phyloP scores from a whole-genome alignment of 2,113 vertebrate species.

The Trogon surrucura region DNA sequence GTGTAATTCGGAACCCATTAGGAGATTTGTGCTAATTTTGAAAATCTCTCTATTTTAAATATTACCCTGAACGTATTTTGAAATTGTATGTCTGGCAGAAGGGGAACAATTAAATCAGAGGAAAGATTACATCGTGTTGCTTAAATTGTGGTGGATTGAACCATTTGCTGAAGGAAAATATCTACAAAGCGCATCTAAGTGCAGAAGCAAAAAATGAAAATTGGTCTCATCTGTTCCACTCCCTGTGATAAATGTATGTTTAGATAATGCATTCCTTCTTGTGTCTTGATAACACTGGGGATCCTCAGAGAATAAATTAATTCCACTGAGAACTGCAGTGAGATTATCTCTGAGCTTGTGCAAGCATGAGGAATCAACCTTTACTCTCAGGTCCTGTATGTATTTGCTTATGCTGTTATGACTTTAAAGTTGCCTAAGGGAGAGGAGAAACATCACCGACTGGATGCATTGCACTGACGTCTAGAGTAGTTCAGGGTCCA shows the following conservation, averaged over 20 bases:
- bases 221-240: neutral
- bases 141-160: slow-evolving; percentile 42
- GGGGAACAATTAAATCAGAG: slow-evolving; percentile 35
- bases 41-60: slow-evolving; percentile 39
- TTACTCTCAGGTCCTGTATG: neutral
- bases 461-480: neutral
- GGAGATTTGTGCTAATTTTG: slow-evolving; percentile 11
- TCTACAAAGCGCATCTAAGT: slow-evolving; percentile 1
- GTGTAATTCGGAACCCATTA: slow-evolving; percentile 26
- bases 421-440: neutral
- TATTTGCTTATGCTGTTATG: neutral
- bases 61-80: slow-evolving; percentile 14
- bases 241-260: neutral
- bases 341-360: neutral
- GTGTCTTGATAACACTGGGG: neutral
- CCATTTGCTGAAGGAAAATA: slow-evolving; percentile 21
- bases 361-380: neutral
- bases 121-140: slow-evolving; percentile 18
- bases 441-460: neutral
- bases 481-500: neutral
- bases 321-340: neutral
- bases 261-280: slow-evolving; percentile 23
- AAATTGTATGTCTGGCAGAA: slow-evolving; percentile 15
- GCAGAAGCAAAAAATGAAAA: slow-evolving; percentile 5
- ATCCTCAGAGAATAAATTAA: neutral